phyloP scores from a whole-genome alignment of 2,888 invertebrate genomes.

The Stegana nigrithorax region DNA sequence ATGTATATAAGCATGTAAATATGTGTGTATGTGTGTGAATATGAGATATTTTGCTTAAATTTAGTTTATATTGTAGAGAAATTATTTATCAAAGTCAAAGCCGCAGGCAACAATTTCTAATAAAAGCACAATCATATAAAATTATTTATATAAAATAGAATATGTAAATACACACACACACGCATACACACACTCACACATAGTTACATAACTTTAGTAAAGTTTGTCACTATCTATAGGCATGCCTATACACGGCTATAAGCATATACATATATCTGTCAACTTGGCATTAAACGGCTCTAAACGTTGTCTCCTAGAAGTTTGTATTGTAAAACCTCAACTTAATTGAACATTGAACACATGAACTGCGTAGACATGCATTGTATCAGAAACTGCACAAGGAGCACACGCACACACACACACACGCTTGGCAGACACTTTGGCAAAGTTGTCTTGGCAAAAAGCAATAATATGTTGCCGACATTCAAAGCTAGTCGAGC shows the following conservation, averaged over 20 bases:
- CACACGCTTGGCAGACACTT: too few species aligned
- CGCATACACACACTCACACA: not conserved
- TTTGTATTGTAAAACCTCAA: slow-evolving; percentile 39
- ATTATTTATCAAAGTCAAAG: too few species aligned
- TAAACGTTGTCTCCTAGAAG: not conserved
- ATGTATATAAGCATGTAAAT: not conserved
- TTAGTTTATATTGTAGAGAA: too few species aligned
- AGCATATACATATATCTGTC: not conserved
- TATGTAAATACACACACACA: not conserved
- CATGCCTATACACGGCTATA: not conserved
- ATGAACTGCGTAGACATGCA: not conserved
- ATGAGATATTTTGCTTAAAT: too few species aligned
- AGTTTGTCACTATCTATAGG: not conserved
- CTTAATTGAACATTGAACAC: slow-evolving; percentile 48
- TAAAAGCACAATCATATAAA: not conserved
- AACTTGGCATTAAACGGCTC: not conserved
- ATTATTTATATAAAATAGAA: not conserved
- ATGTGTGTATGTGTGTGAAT: not conserved
- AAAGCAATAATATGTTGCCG: too few species aligned
- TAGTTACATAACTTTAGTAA: too few species aligned
- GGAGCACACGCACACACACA: not conserved
- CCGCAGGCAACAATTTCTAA: not conserved
- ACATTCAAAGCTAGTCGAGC: too few species aligned
- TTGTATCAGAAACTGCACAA: not conserved
- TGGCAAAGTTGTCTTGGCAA: too few species aligned